Evolutionary conservation across 2,113 vertebrate genomes (phyloP), one percentile per base, ranked within the genome.

Genomic region (Peromyscus californicus): DNA sequence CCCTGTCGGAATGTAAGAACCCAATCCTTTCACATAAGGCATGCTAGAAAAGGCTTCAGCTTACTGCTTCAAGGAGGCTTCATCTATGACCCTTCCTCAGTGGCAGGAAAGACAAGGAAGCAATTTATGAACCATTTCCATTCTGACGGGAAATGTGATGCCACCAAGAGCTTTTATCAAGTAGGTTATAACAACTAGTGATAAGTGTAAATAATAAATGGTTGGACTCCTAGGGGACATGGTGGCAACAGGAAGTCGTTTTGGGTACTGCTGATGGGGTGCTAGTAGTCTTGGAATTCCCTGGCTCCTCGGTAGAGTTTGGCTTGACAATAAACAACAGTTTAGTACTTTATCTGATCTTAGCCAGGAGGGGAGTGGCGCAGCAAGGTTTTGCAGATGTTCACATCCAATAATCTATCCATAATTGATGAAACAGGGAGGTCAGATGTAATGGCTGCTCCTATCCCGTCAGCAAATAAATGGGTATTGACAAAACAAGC

Each of bases 341-440:
- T 99, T 99, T 99, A 99, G 99, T 99, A 99, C 99, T 99, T 99
- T 99, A 99, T 99, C 99, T 99, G 99, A 99, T 99, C 99, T 99
- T 99, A 99, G 99, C 99, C 99, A 99, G 99, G 99, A 99, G 99
- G 99, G 99, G 99, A 99, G 99, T 99, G 99, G 99, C 99, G 98
- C 99, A 99, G 99, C 98, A 98, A 99, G 99, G 99, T 99, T 99
- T 99, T 99, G 99, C 99, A 99, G 99, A 99, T 99, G 99, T 99
- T 99, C 99, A 99, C 99, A 99, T 99, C 99, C 99, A 99, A 99
- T 99, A 99, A 99, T 99, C 99, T 99, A 99, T 99, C 99, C 99
- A 99, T 99, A 99, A 99, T 99, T 99, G 99, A 99, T 99, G 99
- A 99, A 99, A 99, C 99, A 99, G 99, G 99, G 99, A 99, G 99